A percentile compares a stretch with the other conserved stretches of the same genome.
Evolutionary conservation across 2,797 vertebrate species (phyloP).

Genomic region (Cichlasoma orientale): DNA sequence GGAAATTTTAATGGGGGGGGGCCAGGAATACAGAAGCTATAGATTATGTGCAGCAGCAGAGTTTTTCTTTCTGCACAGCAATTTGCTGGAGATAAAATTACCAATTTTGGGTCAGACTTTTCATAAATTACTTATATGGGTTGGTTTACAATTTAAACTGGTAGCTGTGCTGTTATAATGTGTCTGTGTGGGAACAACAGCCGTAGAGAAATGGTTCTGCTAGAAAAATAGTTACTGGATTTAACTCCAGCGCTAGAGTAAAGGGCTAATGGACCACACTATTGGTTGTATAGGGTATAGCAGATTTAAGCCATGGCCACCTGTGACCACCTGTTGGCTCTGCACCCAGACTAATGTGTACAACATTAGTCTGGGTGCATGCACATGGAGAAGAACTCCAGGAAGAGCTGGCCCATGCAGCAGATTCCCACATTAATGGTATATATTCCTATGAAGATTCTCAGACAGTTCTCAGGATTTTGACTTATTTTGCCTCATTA

Average conservation of each 20-base stretch:
- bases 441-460: too few species aligned
- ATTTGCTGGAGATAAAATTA: too few species aligned
- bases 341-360: background rate
- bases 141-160: background rate
- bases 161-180: background rate
- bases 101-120: background rate
- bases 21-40: background rate
- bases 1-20: too few species aligned
- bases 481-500: background rate
- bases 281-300: background rate
- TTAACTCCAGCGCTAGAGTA: background rate
- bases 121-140: background rate
- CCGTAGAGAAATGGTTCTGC: background rate
- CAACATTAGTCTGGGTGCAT: background rate
- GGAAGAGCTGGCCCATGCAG: background rate
- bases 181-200: background rate
- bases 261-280: background rate
- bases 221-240: background rate
- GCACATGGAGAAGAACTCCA: background rate
- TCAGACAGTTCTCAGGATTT: background rate
- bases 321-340: background rate
- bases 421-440: background rate
- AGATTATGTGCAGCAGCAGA: background rate
- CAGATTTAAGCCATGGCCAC: background rate
- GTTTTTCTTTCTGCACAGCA: background rate